Conservation (phyloP, 2,888 invertebrate genomes). For the Lasioglossum lativentre region DNA sequence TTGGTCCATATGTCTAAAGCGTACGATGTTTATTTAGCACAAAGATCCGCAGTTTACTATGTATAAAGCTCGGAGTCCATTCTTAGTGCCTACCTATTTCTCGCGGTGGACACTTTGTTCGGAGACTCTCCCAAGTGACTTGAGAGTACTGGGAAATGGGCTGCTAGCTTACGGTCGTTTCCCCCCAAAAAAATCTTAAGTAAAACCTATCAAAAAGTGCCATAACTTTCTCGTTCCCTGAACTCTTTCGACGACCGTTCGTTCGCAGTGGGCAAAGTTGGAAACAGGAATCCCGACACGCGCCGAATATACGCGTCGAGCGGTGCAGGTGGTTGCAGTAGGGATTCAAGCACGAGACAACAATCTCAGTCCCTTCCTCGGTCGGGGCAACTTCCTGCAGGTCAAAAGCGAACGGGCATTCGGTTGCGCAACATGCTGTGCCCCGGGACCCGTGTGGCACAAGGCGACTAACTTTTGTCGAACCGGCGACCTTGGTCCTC, state of each 20-base stretch:
- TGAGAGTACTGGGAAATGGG: not conserved
- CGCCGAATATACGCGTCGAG: slow-evolving; percentile 17
- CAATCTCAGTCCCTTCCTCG: slow-evolving; percentile 31
- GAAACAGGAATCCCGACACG: slow-evolving; percentile 23
- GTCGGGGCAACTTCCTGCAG: slow-evolving; percentile 26
- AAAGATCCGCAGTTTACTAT: too few relatives aligned
- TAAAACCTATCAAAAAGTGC: not conserved
- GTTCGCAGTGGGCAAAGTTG: not conserved
- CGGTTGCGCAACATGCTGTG: slow-evolving; percentile 50
- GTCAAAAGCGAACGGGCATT: slow-evolving; percentile 38
- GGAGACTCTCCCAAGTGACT: not conserved
- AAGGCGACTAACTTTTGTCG: slow-evolving; percentile 45
- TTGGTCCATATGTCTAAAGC: too few relatives aligned
- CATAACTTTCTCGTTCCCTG: not conserved
- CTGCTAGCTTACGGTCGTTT: not conserved
- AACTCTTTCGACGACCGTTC: not conserved
- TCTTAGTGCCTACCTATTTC: not conserved
- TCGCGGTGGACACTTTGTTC: not conserved
- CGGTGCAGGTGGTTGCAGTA: slow-evolving; percentile 52
- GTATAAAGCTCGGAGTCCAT: not conserved
- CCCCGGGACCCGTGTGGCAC: slow-evolving; percentile 37
- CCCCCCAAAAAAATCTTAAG: not conserved
- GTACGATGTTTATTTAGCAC: too few relatives aligned
- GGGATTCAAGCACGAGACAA: slow-evolving; percentile 30
- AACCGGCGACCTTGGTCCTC: slow-evolving; percentile 19